Evolutionary conservation across 2,888 invertebrate genomes (phyloP).

Genomic region (Drosophila glabriapex): DNA sequence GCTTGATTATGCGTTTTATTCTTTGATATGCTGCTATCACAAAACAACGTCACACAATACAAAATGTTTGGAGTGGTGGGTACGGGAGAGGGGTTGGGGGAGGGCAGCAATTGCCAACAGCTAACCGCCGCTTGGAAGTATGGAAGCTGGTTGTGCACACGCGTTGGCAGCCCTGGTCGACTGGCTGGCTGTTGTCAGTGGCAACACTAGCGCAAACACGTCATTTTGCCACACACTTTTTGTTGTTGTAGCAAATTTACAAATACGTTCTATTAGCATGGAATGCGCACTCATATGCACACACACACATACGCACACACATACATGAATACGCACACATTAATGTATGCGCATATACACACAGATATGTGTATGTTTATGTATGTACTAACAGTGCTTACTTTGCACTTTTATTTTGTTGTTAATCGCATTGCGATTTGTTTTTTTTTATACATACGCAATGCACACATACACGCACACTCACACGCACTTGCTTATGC

Average conservation of each 20-base stretch:
- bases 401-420: conserved; percentile 61
- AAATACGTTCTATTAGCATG: conserved; percentile 62
- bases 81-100: not conserved
- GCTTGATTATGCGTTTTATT: not conserved
- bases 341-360: conserved; percentile 19
- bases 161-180: conserved; percentile 64
- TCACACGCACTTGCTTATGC: conserved; percentile 61
- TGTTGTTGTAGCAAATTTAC: conserved; percentile 61
- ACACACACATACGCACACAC: conserved; percentile 1
- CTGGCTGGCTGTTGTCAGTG: conserved; percentile 74
- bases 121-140: conserved; percentile 29
- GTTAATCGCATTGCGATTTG: conserved; percentile 50
- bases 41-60: not conserved
- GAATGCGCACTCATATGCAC: conserved; percentile 37
- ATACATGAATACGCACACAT: conserved; percentile 4
- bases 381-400: conserved; percentile 43
- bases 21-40: not conserved
- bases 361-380: conserved; percentile 24
- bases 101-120: conserved; percentile 17
- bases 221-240: conserved; percentile 71
- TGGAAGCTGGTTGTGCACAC: conserved; percentile 24
- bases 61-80: not conserved
- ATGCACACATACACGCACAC: conserved; percentile 32
- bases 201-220: conserved; percentile 80
- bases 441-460: conserved; percentile 62